Evolutionary conservation across 2,888 invertebrate genomes (phyloP), one percentile per base, ranked within the genome.

Genomic region (Endotricha flammealis): DNA sequence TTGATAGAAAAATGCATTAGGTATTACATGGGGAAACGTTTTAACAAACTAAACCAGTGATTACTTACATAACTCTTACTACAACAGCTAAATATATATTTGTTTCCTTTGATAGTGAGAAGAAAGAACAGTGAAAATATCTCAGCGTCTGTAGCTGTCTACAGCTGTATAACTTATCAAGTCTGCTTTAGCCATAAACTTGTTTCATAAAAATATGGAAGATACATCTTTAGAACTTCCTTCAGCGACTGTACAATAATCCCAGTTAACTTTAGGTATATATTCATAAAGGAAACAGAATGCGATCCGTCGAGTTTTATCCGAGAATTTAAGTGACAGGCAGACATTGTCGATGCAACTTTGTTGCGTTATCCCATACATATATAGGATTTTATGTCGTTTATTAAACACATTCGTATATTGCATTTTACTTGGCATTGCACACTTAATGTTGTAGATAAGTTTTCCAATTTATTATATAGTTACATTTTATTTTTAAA

Each of bases 311-410:
- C 51, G 41, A 46, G 51, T 46, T 59, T 73, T 68, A 74, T 68
- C 64, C 56, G 50, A 62, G 64, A 58, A 69, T 77, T 76, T 76
- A 78, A 55, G 71, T 65, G 75, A 73, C 76, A 72, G 48, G 51
- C 46, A 36, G 46, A 68, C 63, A 57, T 57, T 66, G 64, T 66
- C 48, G 48, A 33, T 38, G 45, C 52, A 46, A 70, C 66, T 58
- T 47, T 58, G 66, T 67, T 64, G 64, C 64, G 9, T 20, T n/a
- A 5, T 14, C n/a, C 44, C 32, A 48, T 49, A 17, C 32, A 29
- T 10, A 31, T 23, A 10, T 20, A 29, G 24, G 20, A 17, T 29
- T 34, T 32, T 32, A 32, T 39, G 29, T 39, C 34, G 20, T 31
- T 34, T 29, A 20, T 20, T 20, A 20, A 20, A 20, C 20, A 6